Base-by-base conservation (phyloP, 2,113 vertebrate species). In the Cyrtonyx montezumae region DNA sequence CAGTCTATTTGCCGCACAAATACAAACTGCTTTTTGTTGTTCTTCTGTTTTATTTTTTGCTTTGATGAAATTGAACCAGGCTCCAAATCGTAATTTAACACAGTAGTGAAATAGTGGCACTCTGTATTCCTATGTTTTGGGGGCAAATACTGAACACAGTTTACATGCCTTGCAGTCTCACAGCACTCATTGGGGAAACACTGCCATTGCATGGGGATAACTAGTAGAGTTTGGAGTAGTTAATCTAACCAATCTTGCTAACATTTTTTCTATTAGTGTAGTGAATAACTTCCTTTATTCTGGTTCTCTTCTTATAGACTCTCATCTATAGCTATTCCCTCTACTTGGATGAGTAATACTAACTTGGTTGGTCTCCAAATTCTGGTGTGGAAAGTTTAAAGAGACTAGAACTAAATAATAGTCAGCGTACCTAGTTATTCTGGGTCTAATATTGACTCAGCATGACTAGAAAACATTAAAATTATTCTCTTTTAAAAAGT, bases 121-220 rank as follows among this genome's bases (percentile, higher is more conserved):
- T 86, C 94, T 96, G 90, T 82, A 59, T 97, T 94, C 94, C 92
- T 66, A 4, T 11, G 12, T 32, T 89, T 79, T 71, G 18, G 71
- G 66, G 62, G 51, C 79, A 67, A n/a, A 62, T 42, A 87, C 65
- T 87, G 59, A n/a, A 42, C 16, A 20, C 75, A 40, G 49, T 90
- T 26, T 94, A 42, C 55, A 37, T 86, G 65, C 61, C 61, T 93
- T 90, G 88, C 79, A 71, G 69, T 74, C 68, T 94, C 79, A 58
- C 83, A 91, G 69, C 36, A 22, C 65, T 95, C 30, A 6, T 45
- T 91, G 90, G 83, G 86, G 80, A 94, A 93, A 61, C 89, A 81
- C 71, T 95, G 78, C 77, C 91, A 91, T 95, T 96, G 94, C 94
- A 95, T 8, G 4, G 91, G 92, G 91, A 94, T 96, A 95, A 97